A percentile compares a stretch with the other conserved stretches of the same genome.
phyloP scores from a whole-genome alignment of 2,797 vertebrate species.

The Lagodon rhomboides region DNA sequence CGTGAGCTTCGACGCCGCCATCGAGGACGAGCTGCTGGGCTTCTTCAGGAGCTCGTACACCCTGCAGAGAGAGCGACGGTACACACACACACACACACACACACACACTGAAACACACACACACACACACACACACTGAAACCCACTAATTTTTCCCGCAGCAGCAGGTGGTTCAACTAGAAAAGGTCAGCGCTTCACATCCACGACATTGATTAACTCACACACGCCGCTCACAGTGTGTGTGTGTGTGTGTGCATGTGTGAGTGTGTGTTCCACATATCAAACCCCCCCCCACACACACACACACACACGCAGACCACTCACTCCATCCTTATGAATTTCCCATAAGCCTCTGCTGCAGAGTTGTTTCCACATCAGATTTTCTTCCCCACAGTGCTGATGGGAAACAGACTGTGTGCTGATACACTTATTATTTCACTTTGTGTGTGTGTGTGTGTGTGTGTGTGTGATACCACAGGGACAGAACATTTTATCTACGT shows the following conservation, averaged over 20 bases:
- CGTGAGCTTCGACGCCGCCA: conserved; percentile 91
- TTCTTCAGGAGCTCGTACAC: conserved; percentile 97
- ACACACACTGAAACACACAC: conserved; percentile 24
- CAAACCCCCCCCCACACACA: conserved; percentile 36
- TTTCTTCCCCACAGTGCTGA: conserved; percentile 60
- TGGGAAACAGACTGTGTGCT: conserved; percentile 57
- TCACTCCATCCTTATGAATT: conserved; percentile 60
- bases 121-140: conserved; percentile 41
- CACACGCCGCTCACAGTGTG: conserved; percentile 32
- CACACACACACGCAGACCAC: conserved; percentile 26
- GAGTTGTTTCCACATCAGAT: conserved; percentile 63
- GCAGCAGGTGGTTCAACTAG: conserved; percentile 75
- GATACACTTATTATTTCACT: conserved; percentile 56
- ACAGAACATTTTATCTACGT: conserved; percentile 26
- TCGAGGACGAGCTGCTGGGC: conserved; percentile 94
- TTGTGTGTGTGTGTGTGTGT: conserved; percentile 18
- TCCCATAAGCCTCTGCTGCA: conserved; percentile 62
- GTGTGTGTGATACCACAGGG: conserved; percentile 1
- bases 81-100: conserved; percentile 52
- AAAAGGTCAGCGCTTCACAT: conserved; percentile 80
- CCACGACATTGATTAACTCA: conserved; percentile 75
- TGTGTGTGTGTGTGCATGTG: conserved; percentile 32
- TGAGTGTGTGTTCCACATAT: conserved; percentile 39
- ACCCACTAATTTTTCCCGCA: conserved; percentile 40
- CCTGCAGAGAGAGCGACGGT: conserved; percentile 93